A percentile compares a stretch with the other conserved stretches of the same genome.
These are phyloP conservation scores for Unio delphinus DNA, from an alignment of 2,888 invertebrate species.

Conservation along the genomic window DNA sequence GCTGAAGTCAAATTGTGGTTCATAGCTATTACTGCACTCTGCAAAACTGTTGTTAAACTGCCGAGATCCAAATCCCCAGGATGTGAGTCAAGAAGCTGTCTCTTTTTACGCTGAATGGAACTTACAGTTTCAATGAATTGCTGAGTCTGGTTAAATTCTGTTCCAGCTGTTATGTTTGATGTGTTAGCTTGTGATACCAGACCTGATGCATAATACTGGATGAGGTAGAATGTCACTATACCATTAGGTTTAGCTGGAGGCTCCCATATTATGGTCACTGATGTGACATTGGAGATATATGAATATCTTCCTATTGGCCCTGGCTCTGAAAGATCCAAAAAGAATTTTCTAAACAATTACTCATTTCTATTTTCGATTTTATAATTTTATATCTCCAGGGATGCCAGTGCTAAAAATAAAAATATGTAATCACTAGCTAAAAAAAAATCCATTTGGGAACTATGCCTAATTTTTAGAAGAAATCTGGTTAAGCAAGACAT, in stretches of 20 bases:
- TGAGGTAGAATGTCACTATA: slow-evolving; percentile 30
- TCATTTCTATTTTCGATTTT: too few relatives aligned
- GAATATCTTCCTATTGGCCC: slow-evolving; percentile 27
- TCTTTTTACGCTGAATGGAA: neutral
- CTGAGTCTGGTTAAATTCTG: neutral
- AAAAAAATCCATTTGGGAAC: too few relatives aligned
- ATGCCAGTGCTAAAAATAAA: too few relatives aligned
- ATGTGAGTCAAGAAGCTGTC: neutral
- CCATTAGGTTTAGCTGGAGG: slow-evolving; percentile 40
- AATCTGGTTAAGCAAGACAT: too few relatives aligned
- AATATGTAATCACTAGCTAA: too few relatives aligned
- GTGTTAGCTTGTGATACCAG: neutral
- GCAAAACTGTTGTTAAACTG: neutral
- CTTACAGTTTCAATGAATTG: neutral
- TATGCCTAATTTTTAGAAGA: too few relatives aligned
- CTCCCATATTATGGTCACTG: slow-evolving; percentile 38
- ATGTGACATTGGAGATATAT: slow-evolving; percentile 24
- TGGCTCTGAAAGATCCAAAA: slow-evolving; percentile 34
- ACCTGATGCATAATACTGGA: slow-evolving; percentile 22
- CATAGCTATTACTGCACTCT: too few relatives aligned
- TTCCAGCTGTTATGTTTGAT: slow-evolving; percentile 1
- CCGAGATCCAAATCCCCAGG: neutral
- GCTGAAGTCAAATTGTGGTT: neutral
- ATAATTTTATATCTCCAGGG: too few relatives aligned
- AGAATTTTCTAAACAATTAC: neutral